phyloP scores from a whole-genome alignment of 2,888 invertebrate species.

The Carterocephalus palaemon region DNA sequence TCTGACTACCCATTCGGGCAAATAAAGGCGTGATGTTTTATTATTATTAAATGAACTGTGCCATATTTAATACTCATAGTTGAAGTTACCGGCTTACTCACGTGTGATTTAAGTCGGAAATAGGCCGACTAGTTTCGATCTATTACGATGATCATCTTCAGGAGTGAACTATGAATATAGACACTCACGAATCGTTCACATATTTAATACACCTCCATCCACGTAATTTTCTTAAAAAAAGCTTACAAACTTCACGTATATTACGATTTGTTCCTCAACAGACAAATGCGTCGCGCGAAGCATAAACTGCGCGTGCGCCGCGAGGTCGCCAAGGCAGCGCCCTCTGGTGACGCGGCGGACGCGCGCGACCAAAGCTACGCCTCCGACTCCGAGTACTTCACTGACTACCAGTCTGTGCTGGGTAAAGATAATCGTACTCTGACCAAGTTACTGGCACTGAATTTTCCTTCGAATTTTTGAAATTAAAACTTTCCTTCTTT shows the following conservation, averaged over 20 bases:
- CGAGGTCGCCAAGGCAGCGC: constrained; percentile 30
- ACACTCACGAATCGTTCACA: no score
- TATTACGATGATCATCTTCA: no score
- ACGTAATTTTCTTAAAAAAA: neutral
- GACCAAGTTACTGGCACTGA: neutral
- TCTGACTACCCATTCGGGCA: no score
- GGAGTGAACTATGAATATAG: no score
- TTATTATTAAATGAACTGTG: neutral
- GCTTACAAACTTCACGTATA: neutral
- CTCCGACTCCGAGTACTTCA: constrained; percentile 68
- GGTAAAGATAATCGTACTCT: constrained; percentile 40
- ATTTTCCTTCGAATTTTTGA: neutral
- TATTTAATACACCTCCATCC: no score
- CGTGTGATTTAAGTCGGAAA: no score
- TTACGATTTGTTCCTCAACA: constrained; percentile 30
- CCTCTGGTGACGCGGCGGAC: constrained; percentile 41
- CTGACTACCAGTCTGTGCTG: constrained; percentile 66
- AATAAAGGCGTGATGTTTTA: no score
- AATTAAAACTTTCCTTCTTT: neutral
- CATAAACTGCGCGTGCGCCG: constrained; percentile 46
- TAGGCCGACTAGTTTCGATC: no score
- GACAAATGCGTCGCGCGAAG: constrained; percentile 51
- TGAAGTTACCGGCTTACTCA: no score
- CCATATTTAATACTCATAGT: no score
- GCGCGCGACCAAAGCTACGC: constrained; percentile 52